Evolutionary conservation across 2,113 vertebrate species (phyloP), one percentile per base, ranked within the genome.

Genomic region (Trachemys scripta): DNA sequence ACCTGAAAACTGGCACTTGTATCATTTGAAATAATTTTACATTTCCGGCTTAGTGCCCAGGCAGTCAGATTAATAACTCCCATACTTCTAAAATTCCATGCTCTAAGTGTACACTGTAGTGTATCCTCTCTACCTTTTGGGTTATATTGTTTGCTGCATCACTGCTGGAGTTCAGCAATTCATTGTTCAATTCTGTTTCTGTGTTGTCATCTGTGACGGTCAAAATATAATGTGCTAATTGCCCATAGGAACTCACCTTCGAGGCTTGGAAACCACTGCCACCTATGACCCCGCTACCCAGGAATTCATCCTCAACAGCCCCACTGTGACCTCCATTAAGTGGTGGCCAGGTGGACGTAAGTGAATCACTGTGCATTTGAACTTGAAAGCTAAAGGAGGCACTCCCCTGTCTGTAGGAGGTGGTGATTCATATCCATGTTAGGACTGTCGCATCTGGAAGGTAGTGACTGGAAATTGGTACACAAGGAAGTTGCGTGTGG

Each of bases 301-400:
- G 95, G 99, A 99, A 96, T 99, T 99, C 97, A 98, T 99, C 76
- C 95, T 99, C 86, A 99, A 99, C 97, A 99, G 99, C 94, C 99
- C 99, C 56, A 99, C 99, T 3, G 98, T 99, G 96, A 99, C 99
- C 92, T 99, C 99, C 90, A 99, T 99, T 96, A 99, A 99, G 93
- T 99, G 99, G 99, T 99, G 99, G 99, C 99, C 99, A 17, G 99
- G 99, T 85, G 99, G 99, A 97, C 98, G 99, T 99, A 98, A 99
- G 99, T 99, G 87, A 72, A 54, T 82, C 49, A 4, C 24, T 78
- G 5, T 25, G 42, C 93, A 22, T 87, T 88, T 95, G 27, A 92
- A 13, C 81, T 82, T 95, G 53, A 62, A 82, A 87, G 10, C 31
- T 35, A 56, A 12, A 11, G 88, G 80, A 50, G 65, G 72, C 51